A percentile compares a stretch with the other conserved stretches of the same genome.
These are phyloP conservation scores for Andrena chrysosceles DNA, from an alignment of 2,888 invertebrate species.

Conservation along the genomic window DNA sequence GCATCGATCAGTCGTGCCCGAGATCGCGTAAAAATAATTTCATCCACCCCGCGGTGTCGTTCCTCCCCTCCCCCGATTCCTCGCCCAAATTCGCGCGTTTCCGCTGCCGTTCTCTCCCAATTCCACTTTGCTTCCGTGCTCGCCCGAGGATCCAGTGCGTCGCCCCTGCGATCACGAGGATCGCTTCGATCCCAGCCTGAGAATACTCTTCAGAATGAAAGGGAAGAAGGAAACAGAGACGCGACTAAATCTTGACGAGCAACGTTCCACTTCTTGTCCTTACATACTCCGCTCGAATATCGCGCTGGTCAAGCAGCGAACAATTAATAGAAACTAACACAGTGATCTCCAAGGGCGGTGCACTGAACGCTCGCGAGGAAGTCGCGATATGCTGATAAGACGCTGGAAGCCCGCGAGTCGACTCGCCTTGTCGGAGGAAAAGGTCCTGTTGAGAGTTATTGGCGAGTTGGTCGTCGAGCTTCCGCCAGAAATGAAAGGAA, in stretches of 20 bases:
- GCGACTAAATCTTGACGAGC: no score
- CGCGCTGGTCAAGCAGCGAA: no score
- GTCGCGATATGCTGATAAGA: background rate
- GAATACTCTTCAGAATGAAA: constrained; percentile 9
- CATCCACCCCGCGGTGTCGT: constrained; percentile 7
- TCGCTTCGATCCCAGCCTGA: background rate
- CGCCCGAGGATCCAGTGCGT: constrained; percentile 35
- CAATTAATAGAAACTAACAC: background rate
- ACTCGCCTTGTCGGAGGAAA: background rate
- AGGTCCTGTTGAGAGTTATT: no score
- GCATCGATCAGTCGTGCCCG: constrained; percentile 31
- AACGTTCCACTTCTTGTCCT: no score
- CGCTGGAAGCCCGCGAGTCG: constrained; percentile 26
- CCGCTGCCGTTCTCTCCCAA: constrained; percentile 1
- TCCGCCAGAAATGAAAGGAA: no score
- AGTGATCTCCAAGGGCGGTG: constrained; percentile 10
- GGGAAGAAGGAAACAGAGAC: background rate
- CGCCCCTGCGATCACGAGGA: constrained; percentile 29
- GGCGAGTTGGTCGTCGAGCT: no score
- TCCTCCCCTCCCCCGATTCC: background rate
- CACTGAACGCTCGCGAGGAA: background rate
- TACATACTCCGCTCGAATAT: no score
- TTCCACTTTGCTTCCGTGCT: constrained; percentile 13
- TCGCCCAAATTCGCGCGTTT: background rate
- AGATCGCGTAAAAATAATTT: constrained; percentile 61